These are phyloP conservation scores for Laticauda laticaudata DNA, from an alignment of 2,113 vertebrate genomes.

Conservation along the genomic window DNA sequence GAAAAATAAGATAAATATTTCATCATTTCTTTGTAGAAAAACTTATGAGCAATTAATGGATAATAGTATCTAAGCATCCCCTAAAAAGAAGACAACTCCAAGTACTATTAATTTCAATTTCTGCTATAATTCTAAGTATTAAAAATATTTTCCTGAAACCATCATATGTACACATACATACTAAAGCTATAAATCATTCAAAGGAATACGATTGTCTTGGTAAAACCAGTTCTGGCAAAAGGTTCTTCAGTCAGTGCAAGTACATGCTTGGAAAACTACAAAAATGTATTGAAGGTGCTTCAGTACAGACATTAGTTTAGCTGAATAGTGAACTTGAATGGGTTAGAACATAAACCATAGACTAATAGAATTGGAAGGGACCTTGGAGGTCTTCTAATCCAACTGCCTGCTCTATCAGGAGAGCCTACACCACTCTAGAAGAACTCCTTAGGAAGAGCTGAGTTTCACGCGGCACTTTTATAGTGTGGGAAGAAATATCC, in stretches of 20 bases:
- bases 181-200: not conserved
- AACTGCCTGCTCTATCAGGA: not conserved
- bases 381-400: not conserved
- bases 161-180: not conserved
- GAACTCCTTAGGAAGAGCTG: not conserved
- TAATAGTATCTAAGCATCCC: not conserved
- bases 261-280: not conserved
- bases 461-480: not conserved
- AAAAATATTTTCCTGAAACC: not conserved
- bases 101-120: slow-evolving; percentile 24
- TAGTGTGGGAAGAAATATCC: too few species aligned
- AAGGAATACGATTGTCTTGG: not conserved
- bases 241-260: not conserved
- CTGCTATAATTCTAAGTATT: slow-evolving; percentile 19
- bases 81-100: not conserved
- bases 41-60: not conserved
- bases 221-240: not conserved
- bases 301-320: not conserved
- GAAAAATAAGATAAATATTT: not conserved
- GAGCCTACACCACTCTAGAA: not conserved
- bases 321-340: not conserved
- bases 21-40: slow-evolving; percentile 7
- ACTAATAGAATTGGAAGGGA: not conserved
- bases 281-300: not conserved
- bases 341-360: not conserved